A percentile compares a stretch with the other conserved stretches of the same genome.
These are phyloP conservation scores for Nematolebias whitei DNA, from an alignment of 2,113 vertebrate species.

Conservation along the genomic window DNA sequence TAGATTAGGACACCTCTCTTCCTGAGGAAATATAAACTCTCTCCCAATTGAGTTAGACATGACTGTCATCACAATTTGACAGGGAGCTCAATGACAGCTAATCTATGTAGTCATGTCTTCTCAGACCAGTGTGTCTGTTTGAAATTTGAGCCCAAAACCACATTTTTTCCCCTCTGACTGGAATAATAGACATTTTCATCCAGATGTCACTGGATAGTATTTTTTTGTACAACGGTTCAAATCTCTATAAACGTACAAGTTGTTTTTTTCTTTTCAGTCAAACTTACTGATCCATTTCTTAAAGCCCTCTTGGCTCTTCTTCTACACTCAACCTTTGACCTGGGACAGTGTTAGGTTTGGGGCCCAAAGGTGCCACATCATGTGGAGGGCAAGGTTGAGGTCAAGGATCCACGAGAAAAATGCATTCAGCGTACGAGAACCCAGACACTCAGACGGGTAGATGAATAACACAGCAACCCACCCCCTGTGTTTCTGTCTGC, in stretches of 20 bases:
- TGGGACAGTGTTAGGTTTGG: slow-evolving; percentile 29
- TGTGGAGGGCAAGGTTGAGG: slow-evolving; percentile 46
- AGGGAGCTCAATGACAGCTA: slow-evolving; percentile 22
- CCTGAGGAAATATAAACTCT: neutral
- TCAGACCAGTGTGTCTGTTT: slow-evolving; percentile 35
- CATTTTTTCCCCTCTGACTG: slow-evolving; percentile 7
- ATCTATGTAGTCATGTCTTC: slow-evolving; percentile 54
- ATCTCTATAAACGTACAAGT: slow-evolving; percentile 36
- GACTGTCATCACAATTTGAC: slow-evolving; percentile 36
- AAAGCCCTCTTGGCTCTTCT: slow-evolving; percentile 55
- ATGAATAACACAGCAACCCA: neutral
- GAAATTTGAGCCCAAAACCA: slow-evolving; percentile 29
- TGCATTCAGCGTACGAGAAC: slow-evolving; percentile 27
- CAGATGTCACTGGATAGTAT: slow-evolving; percentile 5
- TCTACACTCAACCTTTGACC: slow-evolving; percentile 48
- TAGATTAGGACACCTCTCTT: neutral
- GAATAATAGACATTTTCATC: slow-evolving; percentile 20
- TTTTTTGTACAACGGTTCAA: slow-evolving; percentile 28
- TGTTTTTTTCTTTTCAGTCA: slow-evolving; percentile 57
- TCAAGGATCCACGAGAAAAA: slow-evolving; percentile 49
- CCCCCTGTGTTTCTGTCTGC: slow-evolving; percentile 14
- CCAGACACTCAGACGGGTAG: slow-evolving; percentile 20
- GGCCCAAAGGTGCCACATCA: slow-evolving; percentile 52
- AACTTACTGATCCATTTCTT: slow-evolving; percentile 38
- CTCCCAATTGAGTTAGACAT: slow-evolving; percentile 32